Evolutionary conservation across 2,113 vertebrate genomes (phyloP), one percentile per base, ranked within the genome.

Genomic region (Anarrhichthys ocellatus): DNA sequence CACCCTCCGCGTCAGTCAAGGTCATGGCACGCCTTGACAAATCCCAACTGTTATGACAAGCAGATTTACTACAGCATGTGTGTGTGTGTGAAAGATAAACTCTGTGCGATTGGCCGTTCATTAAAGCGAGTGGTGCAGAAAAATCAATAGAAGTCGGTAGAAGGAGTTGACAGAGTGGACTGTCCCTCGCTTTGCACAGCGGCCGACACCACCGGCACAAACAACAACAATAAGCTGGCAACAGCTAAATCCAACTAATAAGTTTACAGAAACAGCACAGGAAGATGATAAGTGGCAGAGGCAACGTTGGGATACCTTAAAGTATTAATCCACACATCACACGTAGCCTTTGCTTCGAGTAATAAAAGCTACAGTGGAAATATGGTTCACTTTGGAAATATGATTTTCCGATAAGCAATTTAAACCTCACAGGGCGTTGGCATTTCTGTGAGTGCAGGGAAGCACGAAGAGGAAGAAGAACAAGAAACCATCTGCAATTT

Each of bases 81-180:
- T 24, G 76, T 72, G 46, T 61, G 75, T 66, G 76, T 27, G 74
- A 80, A 86, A 88, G 90, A 88, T 92, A 92, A 93, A 92, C 82
- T 87, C 56, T 72, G 67, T 72, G 56, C 68, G 36, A 88, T 71
- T 80, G 89, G 84, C 29, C 82, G 38, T 93, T 93, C 92, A 93
- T 93, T 94, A 94, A 87, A 92, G 88, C 70, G 70, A 92, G 86
- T 87, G 91, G 83, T 89, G 87, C 80, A 91, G 82, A 84, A 59
- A 93, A 94, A 93, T 93, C 93, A 89, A 93, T 94, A 90, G 29
- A 34, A 34, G 81, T 59, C 44, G 82, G 79, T 79, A 64, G 84
- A 88, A 80, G 85, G 80, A 89, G 89, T 76, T 80, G 88, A 92
- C 88, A 75, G 79, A 80, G 78, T 76, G 62, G 81, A 90, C 89